Base-by-base conservation (phyloP, 2,113 vertebrate species). In the Mobula birostris region DNA sequence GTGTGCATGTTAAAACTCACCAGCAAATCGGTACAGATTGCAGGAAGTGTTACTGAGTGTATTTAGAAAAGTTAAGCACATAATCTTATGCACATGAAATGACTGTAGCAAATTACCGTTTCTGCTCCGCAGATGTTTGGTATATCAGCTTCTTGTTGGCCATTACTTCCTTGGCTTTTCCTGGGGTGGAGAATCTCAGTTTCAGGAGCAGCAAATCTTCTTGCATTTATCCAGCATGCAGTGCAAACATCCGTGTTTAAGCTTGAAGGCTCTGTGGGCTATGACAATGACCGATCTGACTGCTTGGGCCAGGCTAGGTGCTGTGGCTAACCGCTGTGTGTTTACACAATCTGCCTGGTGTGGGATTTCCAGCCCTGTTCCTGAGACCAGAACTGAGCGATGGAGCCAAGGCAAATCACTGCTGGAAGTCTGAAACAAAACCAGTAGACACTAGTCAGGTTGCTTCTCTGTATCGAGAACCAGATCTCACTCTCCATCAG, bases 91-190 rank as follows among this genome's bases (percentile, higher is more conserved):
- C 32, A 15, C 66, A 17, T 90, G 61, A 32, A 92, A 17, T 92
- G 63, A 70, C 66, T 72, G n/a, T 19, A 92, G 68, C 90, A 92
- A 92, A 72, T 70, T 92, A 2, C 17, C 63, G 17, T 63, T 58
- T 88, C 61, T n/a, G 27, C n/a, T 66, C 85, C 61, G 40, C 90
- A 40, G 66, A 92, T 72, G 68, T 92, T 19, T 92, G 90, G 24
- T 66, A 40, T 15, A 92, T 36, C 68, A 72, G 68, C 90, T 24
- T 8, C 19, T 12, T 40, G 24, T 32, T 61, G 2, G 90, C 66
- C 7, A 48, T 92, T 92, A 68, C 70, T 70, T 91, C 32, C 63
- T 91, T 61, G 17, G 88, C 36, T 72, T 70, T 40, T 32, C 66
- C 32, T 8, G 66, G 90, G 19, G 17, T 70, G 72, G 17, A 27